Conservation (phyloP, 2,888 invertebrate species). For the Amiota mariae region DNA sequence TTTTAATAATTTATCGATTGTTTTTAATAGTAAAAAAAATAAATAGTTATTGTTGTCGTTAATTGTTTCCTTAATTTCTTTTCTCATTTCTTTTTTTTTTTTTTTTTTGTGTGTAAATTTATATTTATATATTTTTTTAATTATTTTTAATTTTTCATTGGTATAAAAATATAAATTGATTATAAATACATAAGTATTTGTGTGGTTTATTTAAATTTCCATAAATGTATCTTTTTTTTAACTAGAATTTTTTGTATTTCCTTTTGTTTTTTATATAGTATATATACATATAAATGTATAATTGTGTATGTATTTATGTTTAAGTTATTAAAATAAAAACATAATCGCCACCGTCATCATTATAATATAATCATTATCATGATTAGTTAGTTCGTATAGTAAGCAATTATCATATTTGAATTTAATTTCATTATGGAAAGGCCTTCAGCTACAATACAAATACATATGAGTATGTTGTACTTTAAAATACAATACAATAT, state of each 20-base stretch:
- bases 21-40: slow-evolving; percentile 55
- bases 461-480: too few relatives aligned
- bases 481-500: too few relatives aligned
- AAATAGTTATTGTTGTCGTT: slow-evolving; percentile 45
- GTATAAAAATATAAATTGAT: slow-evolving; percentile 66
- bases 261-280: slow-evolving; percentile 46
- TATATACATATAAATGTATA: slow-evolving; percentile 28
- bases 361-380: not conserved
- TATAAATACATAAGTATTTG: slow-evolving; percentile 45
- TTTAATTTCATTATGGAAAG: too few relatives aligned
- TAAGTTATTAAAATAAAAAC: slow-evolving; percentile 16
- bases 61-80: slow-evolving; percentile 41
- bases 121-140: slow-evolving; percentile 37
- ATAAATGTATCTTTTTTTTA: slow-evolving; percentile 46
- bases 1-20: slow-evolving; percentile 16
- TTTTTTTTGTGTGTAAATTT: slow-evolving; percentile 39
- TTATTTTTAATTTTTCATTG: slow-evolving; percentile 46
- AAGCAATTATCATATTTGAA: too few relatives aligned
- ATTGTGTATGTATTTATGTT: not conserved
- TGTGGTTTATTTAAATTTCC: slow-evolving; percentile 54
- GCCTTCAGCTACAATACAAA: too few relatives aligned
- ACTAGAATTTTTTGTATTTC: slow-evolving; percentile 48
- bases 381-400: too few relatives aligned
- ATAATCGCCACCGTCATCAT: slow-evolving; percentile 10
- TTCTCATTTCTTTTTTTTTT: slow-evolving; percentile 38